Evolutionary conservation across 2,797 vertebrate species (phyloP).

Genomic region (Loris lydekkerianus): DNA sequence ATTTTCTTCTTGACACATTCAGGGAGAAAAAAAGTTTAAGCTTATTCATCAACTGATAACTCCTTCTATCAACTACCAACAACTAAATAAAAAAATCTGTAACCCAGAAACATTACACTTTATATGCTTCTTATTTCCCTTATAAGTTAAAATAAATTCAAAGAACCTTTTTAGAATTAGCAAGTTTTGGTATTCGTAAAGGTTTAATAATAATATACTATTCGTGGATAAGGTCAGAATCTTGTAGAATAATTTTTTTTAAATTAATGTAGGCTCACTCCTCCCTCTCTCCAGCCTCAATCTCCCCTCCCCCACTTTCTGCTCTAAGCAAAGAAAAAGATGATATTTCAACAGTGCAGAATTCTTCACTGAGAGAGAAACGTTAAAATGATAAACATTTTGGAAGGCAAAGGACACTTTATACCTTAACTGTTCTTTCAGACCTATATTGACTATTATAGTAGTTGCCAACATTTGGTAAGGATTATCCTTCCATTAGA

Average conservation of each 20-base stretch:
- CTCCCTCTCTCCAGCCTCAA: neutral
- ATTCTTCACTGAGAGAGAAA: slow-evolving; percentile 81
- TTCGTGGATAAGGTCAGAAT: slow-evolving; percentile 16
- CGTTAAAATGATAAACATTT: slow-evolving; percentile 86
- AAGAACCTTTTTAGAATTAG: slow-evolving; percentile 56
- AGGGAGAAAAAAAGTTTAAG: slow-evolving; percentile 36
- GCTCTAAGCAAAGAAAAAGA: slow-evolving; percentile 46
- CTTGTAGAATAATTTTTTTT: slow-evolving; percentile 60
- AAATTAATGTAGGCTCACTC: slow-evolving; percentile 50
- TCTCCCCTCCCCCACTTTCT: neutral
- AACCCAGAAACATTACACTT: slow-evolving; percentile 37
- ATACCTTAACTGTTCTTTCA: slow-evolving; percentile 86
- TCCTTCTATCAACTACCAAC: slow-evolving; percentile 36
- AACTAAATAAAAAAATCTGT: slow-evolving; percentile 31
- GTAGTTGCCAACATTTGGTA: slow-evolving; percentile 89
- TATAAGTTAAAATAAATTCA: slow-evolving; percentile 63
- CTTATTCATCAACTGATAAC: neutral
- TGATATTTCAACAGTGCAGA: slow-evolving; percentile 67
- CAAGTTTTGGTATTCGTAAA: slow-evolving; percentile 59
- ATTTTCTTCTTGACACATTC: slow-evolving; percentile 83
- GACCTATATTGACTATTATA: slow-evolving; percentile 83
- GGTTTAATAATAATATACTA: slow-evolving; percentile 17
- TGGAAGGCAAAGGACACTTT: slow-evolving; percentile 84
- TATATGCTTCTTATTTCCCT: neutral
- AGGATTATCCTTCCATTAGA: slow-evolving; percentile 89